These are phyloP conservation scores for Drosophila rellima DNA, from an alignment of 2,888 invertebrate genomes.

Conservation along the genomic window DNA sequence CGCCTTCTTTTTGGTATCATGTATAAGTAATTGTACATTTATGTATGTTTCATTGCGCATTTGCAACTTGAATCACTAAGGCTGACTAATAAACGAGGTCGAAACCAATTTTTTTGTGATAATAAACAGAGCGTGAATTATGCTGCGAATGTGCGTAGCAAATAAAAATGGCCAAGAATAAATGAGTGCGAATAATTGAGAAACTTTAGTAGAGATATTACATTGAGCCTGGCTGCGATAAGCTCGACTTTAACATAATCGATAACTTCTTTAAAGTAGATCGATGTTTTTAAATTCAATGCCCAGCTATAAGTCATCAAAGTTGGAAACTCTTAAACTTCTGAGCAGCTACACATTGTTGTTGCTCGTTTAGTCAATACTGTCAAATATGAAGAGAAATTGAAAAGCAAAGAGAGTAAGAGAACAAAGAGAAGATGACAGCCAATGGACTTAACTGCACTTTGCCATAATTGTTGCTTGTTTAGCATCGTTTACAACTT, in stretches of 20 bases:
- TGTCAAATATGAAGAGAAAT: constrained; percentile 11
- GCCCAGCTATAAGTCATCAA: not conserved
- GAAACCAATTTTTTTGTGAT: constrained; percentile 24
- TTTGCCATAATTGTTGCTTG: not conserved
- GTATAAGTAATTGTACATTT: not conserved
- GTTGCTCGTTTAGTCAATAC: no score
- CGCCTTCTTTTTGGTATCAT: not conserved
- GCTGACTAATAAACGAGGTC: constrained; percentile 12
- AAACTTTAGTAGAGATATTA: not conserved
- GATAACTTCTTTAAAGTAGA: not conserved
- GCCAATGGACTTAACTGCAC: not conserved
- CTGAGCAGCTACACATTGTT: not conserved
- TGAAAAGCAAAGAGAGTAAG: constrained; percentile 6
- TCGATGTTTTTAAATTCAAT: no score
- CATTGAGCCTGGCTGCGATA: not conserved
- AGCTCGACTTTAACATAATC: not conserved
- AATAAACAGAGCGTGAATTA: constrained; percentile 28
- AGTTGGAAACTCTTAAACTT: not conserved
- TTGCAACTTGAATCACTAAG: constrained; percentile 51
- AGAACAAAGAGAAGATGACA: not conserved
- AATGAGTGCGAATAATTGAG: constrained; percentile 8
- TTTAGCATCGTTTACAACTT: not conserved
- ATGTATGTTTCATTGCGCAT: no score
- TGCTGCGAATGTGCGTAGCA: constrained; percentile 8
- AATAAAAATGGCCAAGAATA: not conserved